Evolutionary conservation across 2,888 invertebrate species (phyloP).

Genomic region (Megaustenia siamemsis): DNA sequence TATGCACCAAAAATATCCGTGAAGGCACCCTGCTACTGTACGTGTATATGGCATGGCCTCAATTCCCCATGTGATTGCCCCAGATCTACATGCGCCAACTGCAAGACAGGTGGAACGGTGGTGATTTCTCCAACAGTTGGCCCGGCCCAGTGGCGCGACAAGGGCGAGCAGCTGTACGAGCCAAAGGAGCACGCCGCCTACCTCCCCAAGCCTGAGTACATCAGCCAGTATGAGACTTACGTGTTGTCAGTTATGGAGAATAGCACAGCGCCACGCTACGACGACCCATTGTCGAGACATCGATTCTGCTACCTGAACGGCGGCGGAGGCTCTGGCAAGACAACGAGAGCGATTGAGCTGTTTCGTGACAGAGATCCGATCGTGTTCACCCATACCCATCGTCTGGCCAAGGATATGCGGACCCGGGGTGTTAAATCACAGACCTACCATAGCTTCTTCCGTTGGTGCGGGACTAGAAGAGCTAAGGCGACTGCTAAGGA

Average conservation of each 20-base stretch:
- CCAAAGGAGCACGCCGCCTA: slow-evolving; percentile 21
- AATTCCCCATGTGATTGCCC: too few relatives aligned
- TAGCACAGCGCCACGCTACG: slow-evolving; percentile 20
- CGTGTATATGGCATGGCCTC: not conserved
- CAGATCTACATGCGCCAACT: not conserved
- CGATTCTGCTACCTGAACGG: slow-evolving; percentile 21
- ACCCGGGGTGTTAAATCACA: slow-evolving; percentile 15
- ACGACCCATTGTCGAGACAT: slow-evolving; percentile 20
- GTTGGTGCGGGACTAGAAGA: slow-evolving; percentile 10
- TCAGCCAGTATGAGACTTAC: not conserved
- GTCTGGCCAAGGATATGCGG: slow-evolving; percentile 22
- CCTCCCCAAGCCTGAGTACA: slow-evolving; percentile 21
- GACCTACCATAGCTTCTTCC: slow-evolving; percentile 27
- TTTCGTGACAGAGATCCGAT: not conserved
- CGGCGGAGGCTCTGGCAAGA: slow-evolving; percentile 17
- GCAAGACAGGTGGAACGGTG: not conserved
- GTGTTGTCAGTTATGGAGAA: slow-evolving; percentile 15
- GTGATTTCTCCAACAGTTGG: not conserved
- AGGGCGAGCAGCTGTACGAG: not conserved
- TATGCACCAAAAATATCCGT: too few relatives aligned
- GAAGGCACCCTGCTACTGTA: too few relatives aligned
- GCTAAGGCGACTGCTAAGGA: not conserved
- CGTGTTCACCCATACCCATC: slow-evolving; percentile 19
- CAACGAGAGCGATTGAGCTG: slow-evolving; percentile 29
- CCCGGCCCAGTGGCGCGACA: slow-evolving; percentile 37